These are phyloP conservation scores for Columbina picui DNA, from an alignment of 2,113 vertebrate genomes.

Conservation along the genomic window DNA sequence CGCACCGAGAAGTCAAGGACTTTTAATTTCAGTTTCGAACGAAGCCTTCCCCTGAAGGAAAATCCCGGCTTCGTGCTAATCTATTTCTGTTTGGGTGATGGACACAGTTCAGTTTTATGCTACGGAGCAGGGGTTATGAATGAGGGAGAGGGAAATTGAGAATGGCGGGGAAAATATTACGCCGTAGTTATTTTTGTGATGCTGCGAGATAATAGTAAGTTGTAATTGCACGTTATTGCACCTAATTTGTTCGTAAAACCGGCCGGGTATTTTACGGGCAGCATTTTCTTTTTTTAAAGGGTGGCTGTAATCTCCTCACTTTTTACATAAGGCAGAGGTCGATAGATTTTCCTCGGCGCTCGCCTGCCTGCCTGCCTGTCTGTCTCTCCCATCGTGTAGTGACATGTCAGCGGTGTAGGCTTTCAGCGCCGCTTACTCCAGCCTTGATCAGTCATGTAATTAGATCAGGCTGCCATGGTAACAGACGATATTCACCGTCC, in stretches of 20 bases:
- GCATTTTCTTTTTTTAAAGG: not conserved
- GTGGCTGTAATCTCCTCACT: not conserved
- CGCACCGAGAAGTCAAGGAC: conserved; percentile 51
- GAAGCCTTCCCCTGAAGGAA: conserved; percentile 49
- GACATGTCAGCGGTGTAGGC: conserved; percentile 74
- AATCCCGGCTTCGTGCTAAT: conserved; percentile 17
- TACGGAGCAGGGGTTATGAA: conserved; percentile 50
- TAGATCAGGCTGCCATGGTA: conserved; percentile 86
- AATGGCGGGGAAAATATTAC: conserved; percentile 57
- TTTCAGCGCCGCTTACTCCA: conserved; percentile 74
- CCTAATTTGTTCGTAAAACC: conserved; percentile 36
- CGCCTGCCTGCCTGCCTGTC: conserved; percentile 37
- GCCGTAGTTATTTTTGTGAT: conserved; percentile 56
- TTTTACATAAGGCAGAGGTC: conserved; percentile 53
- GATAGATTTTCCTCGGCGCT: conserved; percentile 24
- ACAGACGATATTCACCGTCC: conserved; percentile 79
- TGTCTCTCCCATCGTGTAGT: conserved; percentile 58
- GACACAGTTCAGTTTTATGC: not conserved
- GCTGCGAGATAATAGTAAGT: conserved; percentile 48
- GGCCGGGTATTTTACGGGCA: not conserved
- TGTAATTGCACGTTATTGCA: conserved; percentile 51
- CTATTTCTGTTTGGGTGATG: conserved; percentile 10
- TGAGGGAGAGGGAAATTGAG: conserved; percentile 48
- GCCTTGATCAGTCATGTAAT: conserved; percentile 82
- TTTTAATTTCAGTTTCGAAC: conserved; percentile 65